Evolutionary conservation across 2,113 vertebrate genomes (phyloP).

Genomic region (Romanogobio albipinnatus): DNA sequence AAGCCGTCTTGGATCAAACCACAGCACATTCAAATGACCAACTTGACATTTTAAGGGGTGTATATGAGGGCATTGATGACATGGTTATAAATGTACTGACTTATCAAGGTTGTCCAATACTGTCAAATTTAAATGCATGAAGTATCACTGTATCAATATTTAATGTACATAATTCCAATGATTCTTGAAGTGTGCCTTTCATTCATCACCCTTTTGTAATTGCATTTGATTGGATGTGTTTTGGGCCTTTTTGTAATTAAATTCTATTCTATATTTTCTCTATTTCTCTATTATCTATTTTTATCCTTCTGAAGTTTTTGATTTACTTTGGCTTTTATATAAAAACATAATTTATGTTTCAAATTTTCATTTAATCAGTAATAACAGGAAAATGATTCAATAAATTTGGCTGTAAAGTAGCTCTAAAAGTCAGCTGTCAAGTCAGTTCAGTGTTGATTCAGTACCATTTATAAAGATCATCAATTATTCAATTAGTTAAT

Average conservation of each 20-base stretch:
- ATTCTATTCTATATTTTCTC: conserved; percentile 1
- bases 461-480: no score
- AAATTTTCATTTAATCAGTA: no score
- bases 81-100: not conserved
- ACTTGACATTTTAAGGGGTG: not conserved
- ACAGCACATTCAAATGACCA: not conserved
- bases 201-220: conserved; percentile 25
- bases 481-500: no score
- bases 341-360: not conserved
- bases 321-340: no score
- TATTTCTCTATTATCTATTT: conserved; percentile 13
- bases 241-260: conserved; percentile 27
- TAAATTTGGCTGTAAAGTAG: no score
- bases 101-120: not conserved
- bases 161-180: conserved; percentile 25
- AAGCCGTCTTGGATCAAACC: not conserved
- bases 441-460: no score
- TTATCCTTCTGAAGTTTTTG: conserved; percentile 1
- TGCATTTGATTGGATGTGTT: not conserved
- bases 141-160: conserved; percentile 9
- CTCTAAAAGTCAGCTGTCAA: no score
- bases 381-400: no score
- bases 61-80: not conserved
- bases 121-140: not conserved
- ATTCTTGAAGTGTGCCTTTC: conserved; percentile 51